Conservation (phyloP, 1,140 invertebrate species). For the Sipha flava region DNA sequence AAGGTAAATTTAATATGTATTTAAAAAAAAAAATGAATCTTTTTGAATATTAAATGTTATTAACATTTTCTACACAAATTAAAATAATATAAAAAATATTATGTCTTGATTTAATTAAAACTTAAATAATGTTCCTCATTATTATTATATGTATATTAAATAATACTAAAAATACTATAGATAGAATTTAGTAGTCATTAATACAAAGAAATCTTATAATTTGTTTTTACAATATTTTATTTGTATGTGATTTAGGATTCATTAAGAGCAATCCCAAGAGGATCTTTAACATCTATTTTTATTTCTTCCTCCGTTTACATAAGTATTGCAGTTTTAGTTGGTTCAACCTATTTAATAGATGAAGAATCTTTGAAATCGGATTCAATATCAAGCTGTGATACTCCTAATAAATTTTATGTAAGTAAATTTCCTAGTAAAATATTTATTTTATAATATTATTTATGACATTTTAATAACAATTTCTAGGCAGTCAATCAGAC, state of each 20-base stretch:
- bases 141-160: too few relatives aligned
- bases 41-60: too few relatives aligned
- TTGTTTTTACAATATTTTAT: not conserved
- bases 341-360: conserved; percentile 59
- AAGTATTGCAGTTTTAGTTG: conserved; percentile 71
- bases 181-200: too few relatives aligned
- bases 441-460: not conserved
- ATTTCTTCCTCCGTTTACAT: conserved; percentile 72
- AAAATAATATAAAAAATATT: too few relatives aligned
- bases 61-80: too few relatives aligned
- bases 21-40: too few relatives aligned
- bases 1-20: conserved; percentile 51
- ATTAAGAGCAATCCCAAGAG: conserved; percentile 76
- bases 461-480: conserved; percentile 40
- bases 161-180: too few relatives aligned
- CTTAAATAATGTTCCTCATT: too few relatives aligned
- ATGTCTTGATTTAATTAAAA: too few relatives aligned
- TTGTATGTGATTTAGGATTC: conserved; percentile 58
- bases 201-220: not conserved
- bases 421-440: conserved; percentile 43
- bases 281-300: conserved; percentile 71
- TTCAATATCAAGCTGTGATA: conserved; percentile 69
- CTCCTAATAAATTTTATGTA: conserved; percentile 48
- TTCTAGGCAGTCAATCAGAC: conserved; percentile 50
- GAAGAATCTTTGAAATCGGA: not conserved